These are phyloP conservation scores for Danionella dracula DNA, from an alignment of 2,797 vertebrate species.

Conservation along the genomic window DNA sequence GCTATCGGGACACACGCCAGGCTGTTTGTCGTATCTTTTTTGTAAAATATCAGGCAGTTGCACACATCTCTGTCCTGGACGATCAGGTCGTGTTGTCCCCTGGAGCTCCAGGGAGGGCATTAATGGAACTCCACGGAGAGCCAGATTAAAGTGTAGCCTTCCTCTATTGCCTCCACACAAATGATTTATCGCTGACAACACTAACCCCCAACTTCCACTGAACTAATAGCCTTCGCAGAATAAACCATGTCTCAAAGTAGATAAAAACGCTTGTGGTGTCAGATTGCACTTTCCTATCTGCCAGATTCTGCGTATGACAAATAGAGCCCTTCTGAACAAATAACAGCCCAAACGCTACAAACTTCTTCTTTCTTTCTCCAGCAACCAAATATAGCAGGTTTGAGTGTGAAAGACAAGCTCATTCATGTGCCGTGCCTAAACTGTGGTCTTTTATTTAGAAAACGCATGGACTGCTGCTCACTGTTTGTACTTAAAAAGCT, in stretches of 20 bases:
- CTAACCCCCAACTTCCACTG: slow-evolving; percentile 30
- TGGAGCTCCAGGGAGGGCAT: slow-evolving; percentile 17
- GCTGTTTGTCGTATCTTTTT: slow-evolving; percentile 40
- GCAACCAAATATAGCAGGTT: neutral
- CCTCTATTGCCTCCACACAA: slow-evolving; percentile 23
- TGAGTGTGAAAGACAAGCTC: neutral
- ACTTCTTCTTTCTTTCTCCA: neutral
- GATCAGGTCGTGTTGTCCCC: slow-evolving; percentile 30
- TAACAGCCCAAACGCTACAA: neutral
- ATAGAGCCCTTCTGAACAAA: slow-evolving; percentile 14
- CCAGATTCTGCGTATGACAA: slow-evolving; percentile 27
- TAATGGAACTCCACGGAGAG: slow-evolving; percentile 38
- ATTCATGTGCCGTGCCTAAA: too few relatives aligned
- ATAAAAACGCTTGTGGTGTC: slow-evolving; percentile 31
- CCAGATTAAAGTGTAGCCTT: slow-evolving; percentile 32
- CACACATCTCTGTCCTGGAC: slow-evolving; percentile 33
- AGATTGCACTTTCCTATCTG: slow-evolving; percentile 19
- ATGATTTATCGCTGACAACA: slow-evolving; percentile 43
- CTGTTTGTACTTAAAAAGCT: too few relatives aligned
- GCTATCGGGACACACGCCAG: slow-evolving; percentile 6
- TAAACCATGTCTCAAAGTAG: slow-evolving; percentile 32
- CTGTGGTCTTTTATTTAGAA: too few relatives aligned
- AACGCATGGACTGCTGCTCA: too few relatives aligned
- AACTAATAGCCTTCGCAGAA: slow-evolving; percentile 39
- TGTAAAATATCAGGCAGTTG: slow-evolving; percentile 36